Base-by-base conservation (phyloP, 2,113 vertebrate genomes). In the Odobenus rosmarus region DNA sequence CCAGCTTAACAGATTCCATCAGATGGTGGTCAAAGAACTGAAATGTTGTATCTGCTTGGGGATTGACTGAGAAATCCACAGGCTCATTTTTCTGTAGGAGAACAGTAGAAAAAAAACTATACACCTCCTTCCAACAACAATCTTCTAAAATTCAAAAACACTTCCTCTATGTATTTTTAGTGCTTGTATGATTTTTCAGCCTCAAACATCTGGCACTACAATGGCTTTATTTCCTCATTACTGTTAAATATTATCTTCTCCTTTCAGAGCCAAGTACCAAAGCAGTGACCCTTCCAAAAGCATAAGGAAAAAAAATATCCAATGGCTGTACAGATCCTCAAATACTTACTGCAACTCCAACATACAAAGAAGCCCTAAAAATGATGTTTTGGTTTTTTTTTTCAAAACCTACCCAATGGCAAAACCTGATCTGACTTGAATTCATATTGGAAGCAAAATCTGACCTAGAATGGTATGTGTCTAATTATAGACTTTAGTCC, bases 21-120 rank as follows among this genome's bases (percentile, higher is more conserved):
- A 99, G 97, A 93, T 88, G 98, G 91, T 97, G 97, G 96, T 99
- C 99, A 96, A 98, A 98, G 98, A 99, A 99, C 64, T 98, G 95
- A 95, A 98, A 98, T 86, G 94, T 98, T 85, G 84, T 94, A 80
- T 99, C 98, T 72, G 97, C 97, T 96, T 98, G 96, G 9, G 96
- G 94, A 84, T 98, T 99, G 96, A 98, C 98, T 87, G 98, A 98
- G 94, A 99, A 98, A 94, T 98, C 98, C 96, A 98, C 95, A 85
- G 98, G 93, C 36, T 97, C 88, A 15, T 98, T 98, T 98, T 98
- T 98, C 99, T 99, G 74, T 5, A 97, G 83, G 86, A 86, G 11
- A 96, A 83, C 31, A 62, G 83, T 1, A 96, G 13, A 59, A 46
- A 87, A 5, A 57, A 3, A 93, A 93, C 61, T 42, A 51, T 19